These are phyloP conservation scores for Cynopterus brachyotis DNA, from an alignment of 2,113 vertebrate species.

Conservation along the genomic window DNA sequence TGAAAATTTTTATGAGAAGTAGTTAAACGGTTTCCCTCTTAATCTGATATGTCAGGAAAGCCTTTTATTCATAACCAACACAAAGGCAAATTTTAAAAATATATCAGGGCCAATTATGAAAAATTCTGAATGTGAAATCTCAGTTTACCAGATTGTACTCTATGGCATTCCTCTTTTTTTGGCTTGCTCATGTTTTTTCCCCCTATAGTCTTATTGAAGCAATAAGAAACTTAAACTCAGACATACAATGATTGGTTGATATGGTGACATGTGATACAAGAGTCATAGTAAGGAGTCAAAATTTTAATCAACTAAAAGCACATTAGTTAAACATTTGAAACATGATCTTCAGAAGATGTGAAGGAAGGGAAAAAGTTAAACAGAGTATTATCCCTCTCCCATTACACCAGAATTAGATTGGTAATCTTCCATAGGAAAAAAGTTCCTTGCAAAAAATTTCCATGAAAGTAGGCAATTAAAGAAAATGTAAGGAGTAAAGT, in stretches of 20 bases:
- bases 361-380: not conserved
- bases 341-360: not conserved
- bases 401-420: not conserved
- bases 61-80: not conserved
- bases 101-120: not conserved
- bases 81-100: slow-evolving; percentile 34
- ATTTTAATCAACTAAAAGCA: slow-evolving; percentile 6
- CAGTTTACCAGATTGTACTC: not conserved
- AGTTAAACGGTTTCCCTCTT: not conserved
- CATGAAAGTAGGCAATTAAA: not conserved
- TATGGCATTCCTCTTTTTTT: not conserved
- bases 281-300: not conserved
- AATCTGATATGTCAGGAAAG: not conserved
- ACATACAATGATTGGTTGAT: not conserved
- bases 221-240: not conserved
- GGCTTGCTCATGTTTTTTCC: not conserved
- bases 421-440: not conserved
- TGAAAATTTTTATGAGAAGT: not conserved
- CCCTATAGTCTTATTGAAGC: not conserved
- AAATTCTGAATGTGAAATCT: slow-evolving; percentile 29
- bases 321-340: slow-evolving; percentile 23
- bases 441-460: not conserved
- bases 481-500: not conserved
- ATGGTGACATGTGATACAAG: not conserved
- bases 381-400: not conserved